A percentile compares a stretch with the other conserved stretches of the same genome.
phyloP scores from a whole-genome alignment of 35 echinoderm and acorn worm species.

The Amphiura filiformis region DNA sequence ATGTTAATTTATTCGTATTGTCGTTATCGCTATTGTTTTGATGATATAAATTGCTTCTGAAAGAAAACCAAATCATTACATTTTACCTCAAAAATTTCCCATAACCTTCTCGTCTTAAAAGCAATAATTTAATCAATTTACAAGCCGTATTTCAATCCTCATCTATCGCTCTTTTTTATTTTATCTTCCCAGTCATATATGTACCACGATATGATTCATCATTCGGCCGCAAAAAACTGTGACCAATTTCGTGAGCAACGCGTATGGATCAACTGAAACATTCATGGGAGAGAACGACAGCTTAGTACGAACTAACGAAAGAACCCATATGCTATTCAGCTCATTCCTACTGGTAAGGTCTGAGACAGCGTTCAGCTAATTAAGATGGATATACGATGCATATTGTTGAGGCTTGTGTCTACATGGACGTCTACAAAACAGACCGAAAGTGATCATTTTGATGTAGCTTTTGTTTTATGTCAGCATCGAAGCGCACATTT shows the following conservation, averaged over 20 bases:
- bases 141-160: too few relatives aligned
- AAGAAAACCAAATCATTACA: too few relatives aligned
- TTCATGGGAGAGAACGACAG: background rate
- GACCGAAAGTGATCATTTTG: background rate
- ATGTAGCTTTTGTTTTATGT: constrained; percentile 1
- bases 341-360: background rate
- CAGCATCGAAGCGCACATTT: background rate
- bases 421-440: background rate
- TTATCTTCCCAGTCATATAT: background rate
- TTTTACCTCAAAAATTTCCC: too few relatives aligned
- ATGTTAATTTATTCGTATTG: too few relatives aligned
- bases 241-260: background rate
- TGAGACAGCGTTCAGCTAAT: background rate
- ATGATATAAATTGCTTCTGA: too few relatives aligned
- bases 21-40: too few relatives aligned
- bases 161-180: background rate
- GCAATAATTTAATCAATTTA: too few relatives aligned
- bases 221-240: background rate
- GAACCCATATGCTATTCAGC: background rate
- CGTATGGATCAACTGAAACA: background rate
- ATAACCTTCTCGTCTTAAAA: too few relatives aligned
- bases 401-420: background rate
- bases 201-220: background rate
- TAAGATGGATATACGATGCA: background rate
- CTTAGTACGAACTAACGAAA: background rate